These are phyloP conservation scores for Sphaerophoria rueppellii DNA, from an alignment of 2,888 invertebrate genomes.

Conservation along the genomic window DNA sequence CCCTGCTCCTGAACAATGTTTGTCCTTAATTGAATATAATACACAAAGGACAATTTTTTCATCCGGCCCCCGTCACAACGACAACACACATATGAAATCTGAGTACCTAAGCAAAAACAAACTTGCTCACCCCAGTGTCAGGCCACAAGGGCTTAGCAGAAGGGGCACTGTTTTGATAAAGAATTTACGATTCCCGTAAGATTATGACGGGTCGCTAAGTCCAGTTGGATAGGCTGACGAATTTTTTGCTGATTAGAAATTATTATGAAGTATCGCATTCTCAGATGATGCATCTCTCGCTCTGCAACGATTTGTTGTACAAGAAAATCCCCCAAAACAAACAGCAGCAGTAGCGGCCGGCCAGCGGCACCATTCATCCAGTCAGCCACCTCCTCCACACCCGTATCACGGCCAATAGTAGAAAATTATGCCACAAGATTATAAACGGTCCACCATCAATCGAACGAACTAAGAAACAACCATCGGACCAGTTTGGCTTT, in stretches of 20 bases:
- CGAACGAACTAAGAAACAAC: slow-evolving; percentile 46
- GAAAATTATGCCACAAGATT: slow-evolving; percentile 68
- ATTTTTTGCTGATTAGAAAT: slow-evolving; percentile 74
- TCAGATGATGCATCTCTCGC: slow-evolving; percentile 39
- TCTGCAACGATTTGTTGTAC: slow-evolving; percentile 63
- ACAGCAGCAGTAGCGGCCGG: slow-evolving; percentile 8
- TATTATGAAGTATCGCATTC: slow-evolving; percentile 69
- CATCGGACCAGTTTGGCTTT: slow-evolving; percentile 58
- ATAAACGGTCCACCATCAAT: slow-evolving; percentile 62
- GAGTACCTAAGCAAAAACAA: slow-evolving; percentile 32
- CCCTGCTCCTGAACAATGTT: slow-evolving; percentile 46
- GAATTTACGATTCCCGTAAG: slow-evolving; percentile 67
- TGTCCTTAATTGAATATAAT: slow-evolving; percentile 72
- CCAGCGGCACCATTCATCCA: slow-evolving; percentile 18
- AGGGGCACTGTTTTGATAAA: slow-evolving; percentile 1
- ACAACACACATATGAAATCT: slow-evolving; percentile 15
- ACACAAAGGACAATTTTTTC: slow-evolving; percentile 43
- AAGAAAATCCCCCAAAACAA: slow-evolving; percentile 53
- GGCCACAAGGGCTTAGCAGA: not conserved
- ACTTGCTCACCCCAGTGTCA: slow-evolving; percentile 50
- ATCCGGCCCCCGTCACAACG: not conserved
- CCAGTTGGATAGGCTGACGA: slow-evolving; percentile 5
- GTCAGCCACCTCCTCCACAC: not conserved
- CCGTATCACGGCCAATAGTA: slow-evolving; percentile 26
- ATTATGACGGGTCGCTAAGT: slow-evolving; percentile 63